Evolutionary conservation across 1,140 invertebrate species (phyloP).

Genomic region (Trichoplusia ni): DNA sequence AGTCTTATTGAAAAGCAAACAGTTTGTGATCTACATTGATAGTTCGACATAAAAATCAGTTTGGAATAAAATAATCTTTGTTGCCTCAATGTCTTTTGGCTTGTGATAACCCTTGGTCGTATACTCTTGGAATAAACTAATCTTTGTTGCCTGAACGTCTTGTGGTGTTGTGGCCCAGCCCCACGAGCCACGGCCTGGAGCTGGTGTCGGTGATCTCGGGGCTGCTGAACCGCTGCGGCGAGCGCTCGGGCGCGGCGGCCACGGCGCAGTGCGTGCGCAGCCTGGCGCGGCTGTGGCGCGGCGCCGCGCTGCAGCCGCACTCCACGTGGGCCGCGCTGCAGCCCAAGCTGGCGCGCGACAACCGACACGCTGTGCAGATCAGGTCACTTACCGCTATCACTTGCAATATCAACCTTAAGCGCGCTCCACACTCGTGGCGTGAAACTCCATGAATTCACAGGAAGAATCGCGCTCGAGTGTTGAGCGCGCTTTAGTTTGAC

Average conservation of each 20-base stretch:
- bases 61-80: too few species aligned
- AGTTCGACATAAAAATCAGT: too few species aligned
- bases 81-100: too few species aligned
- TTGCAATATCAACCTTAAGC: too few species aligned
- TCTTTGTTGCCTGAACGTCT: background rate
- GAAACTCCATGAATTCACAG: too few species aligned
- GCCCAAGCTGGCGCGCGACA: slow-evolving; percentile 76
- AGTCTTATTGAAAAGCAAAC: too few species aligned
- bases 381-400: slow-evolving; percentile 42
- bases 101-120: too few species aligned
- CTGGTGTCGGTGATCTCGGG: slow-evolving; percentile 83
- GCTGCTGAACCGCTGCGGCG: slow-evolving; percentile 82
- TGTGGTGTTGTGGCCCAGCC: slow-evolving; percentile 53
- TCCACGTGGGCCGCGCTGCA: slow-evolving; percentile 83
- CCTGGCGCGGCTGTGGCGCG: slow-evolving; percentile 81
- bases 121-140: too few species aligned
- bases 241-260: slow-evolving; percentile 60
- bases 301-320: slow-evolving; percentile 81
- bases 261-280: slow-evolving; percentile 79
- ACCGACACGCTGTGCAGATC: slow-evolving; percentile 64
- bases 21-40: too few species aligned
- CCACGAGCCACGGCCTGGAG: slow-evolving; percentile 83
- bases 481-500: too few species aligned
- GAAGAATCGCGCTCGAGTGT: too few species aligned
- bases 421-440: too few species aligned